phyloP scores from a whole-genome alignment of 1,140 invertebrate genomes.

The Ceratina australensis region DNA sequence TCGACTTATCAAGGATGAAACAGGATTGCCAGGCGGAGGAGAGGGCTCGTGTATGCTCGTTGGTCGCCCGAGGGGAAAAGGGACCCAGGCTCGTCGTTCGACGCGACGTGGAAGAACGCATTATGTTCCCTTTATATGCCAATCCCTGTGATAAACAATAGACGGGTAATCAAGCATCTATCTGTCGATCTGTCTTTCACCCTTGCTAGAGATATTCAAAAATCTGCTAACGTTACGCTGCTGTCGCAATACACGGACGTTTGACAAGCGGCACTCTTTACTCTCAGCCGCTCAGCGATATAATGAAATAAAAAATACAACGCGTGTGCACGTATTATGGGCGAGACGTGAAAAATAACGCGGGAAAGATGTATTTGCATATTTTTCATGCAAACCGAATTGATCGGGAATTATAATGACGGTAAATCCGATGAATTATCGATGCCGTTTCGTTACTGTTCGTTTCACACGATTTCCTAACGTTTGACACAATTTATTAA shows the following conservation, averaged over 20 bases:
- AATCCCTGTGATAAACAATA: constrained; percentile 5
- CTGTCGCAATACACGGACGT: too few species aligned
- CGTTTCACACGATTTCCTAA: not conserved
- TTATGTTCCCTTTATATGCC: not conserved
- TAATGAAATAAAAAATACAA: too few species aligned
- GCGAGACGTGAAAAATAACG: too few species aligned
- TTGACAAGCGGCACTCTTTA: too few species aligned
- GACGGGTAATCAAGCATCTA: not conserved
- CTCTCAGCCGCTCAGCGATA: too few species aligned
- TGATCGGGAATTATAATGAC: too few species aligned
- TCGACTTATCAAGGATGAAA: constrained; percentile 43
- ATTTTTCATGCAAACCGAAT: too few species aligned
- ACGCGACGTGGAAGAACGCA: not conserved
- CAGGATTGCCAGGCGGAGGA: constrained; percentile 32
- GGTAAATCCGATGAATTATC: not conserved
- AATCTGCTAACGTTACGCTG: not conserved
- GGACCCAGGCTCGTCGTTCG: not conserved
- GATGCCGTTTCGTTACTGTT: not conserved
- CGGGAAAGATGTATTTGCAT: too few species aligned
- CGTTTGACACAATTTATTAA: constrained; percentile 13
- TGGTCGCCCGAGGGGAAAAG: not conserved
- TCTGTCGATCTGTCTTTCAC: not conserved
- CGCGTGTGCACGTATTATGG: too few species aligned
- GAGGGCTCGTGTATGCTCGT: not conserved
- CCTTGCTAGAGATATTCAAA: constrained; percentile 1